phyloP scores from a whole-genome alignment of 1,140 invertebrate genomes.

The Pinna nobilis region DNA sequence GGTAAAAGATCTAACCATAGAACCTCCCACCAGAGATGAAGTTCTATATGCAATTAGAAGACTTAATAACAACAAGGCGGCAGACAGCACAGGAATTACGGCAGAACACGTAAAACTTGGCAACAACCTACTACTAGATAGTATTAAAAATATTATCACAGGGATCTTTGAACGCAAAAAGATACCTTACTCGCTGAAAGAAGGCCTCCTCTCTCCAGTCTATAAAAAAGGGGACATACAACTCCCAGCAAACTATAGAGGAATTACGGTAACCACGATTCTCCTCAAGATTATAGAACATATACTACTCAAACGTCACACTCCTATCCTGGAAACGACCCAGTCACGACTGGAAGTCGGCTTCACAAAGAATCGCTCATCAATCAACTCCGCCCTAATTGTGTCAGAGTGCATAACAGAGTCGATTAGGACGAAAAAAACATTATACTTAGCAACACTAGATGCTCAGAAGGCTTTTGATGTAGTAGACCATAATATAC shows the following conservation, averaged over 20 bases:
- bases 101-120: slow-evolving; percentile 13
- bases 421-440: background rate
- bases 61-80: background rate
- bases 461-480: background rate
- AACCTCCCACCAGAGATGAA: background rate
- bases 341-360: background rate
- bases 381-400: background rate
- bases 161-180: background rate
- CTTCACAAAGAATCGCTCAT: background rate
- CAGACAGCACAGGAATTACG: background rate
- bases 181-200: background rate
- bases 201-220: background rate
- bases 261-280: slow-evolving; percentile 7
- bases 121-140: too few relatives aligned
- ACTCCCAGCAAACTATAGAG: background rate
- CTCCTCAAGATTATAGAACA: background rate
- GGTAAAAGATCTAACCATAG: background rate
- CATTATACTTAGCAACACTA: background rate
- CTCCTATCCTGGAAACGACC: background rate
- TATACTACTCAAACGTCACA: background rate
- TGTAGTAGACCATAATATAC: background rate
- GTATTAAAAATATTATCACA: too few relatives aligned
- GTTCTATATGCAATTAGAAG: background rate
- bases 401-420: background rate
- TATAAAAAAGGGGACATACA: background rate